Evolutionary conservation across 2,797 vertebrate genomes (phyloP).

Genomic region (Pantherophis vulpinus): DNA sequence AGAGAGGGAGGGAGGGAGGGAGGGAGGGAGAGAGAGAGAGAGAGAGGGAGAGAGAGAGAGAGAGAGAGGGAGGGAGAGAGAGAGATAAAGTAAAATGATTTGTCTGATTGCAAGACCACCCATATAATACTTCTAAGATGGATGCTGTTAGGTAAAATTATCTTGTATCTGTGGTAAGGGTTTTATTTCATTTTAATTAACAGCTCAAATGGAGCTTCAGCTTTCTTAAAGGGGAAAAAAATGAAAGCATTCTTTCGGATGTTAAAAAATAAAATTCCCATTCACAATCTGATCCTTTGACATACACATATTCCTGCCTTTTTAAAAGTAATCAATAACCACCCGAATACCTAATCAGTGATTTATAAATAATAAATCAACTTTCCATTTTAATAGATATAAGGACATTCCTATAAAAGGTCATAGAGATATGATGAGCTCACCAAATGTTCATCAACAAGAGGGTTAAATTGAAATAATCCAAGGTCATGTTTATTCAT

Average conservation of each 20-base stretch:
- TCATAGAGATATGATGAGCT: background rate
- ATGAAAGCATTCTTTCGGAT: background rate
- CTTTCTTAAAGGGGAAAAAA: background rate
- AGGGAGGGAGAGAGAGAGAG: background rate
- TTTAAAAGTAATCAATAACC: background rate
- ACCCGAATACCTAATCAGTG: background rate
- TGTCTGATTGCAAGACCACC: background rate
- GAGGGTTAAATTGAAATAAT: background rate
- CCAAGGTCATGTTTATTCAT: background rate
- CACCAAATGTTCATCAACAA: background rate
- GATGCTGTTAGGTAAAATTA: background rate
- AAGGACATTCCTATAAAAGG: background rate
- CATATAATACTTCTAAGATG: background rate
- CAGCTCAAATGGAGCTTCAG: background rate
- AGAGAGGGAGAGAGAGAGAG: background rate
- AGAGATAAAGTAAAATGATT: background rate
- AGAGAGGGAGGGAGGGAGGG: background rate
- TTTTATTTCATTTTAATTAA: background rate
- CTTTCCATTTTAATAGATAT: background rate
- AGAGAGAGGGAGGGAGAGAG: background rate
- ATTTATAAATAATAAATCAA: background rate
- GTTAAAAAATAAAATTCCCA: background rate
- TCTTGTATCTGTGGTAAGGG: background rate
- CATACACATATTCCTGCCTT: background rate
- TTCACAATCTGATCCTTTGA: background rate